A percentile compares a stretch with the other conserved stretches of the same genome.
These are phyloP conservation scores for Lepidochrysops patricia DNA, from an alignment of 2,888 invertebrate genomes.

Conservation along the genomic window DNA sequence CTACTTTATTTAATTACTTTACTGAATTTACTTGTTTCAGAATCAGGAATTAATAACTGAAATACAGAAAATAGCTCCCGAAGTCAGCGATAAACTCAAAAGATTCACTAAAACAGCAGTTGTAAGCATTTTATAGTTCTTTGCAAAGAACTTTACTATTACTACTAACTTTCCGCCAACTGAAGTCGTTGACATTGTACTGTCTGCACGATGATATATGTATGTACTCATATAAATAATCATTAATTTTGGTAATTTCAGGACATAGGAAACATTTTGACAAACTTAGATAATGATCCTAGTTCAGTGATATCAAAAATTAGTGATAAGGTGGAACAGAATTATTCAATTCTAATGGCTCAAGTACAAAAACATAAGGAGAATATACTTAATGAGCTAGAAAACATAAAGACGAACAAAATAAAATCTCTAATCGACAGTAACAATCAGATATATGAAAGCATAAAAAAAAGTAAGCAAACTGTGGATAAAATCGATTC, in stretches of 20 bases:
- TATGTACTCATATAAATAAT: too few species aligned
- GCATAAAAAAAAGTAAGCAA: constrained; percentile 41
- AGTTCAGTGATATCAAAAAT: constrained; percentile 36
- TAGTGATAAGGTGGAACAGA: constrained; percentile 56
- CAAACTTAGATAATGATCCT: constrained; percentile 46
- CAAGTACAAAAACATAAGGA: constrained; percentile 69
- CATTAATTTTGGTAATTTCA: constrained; percentile 33
- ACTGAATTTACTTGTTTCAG: constrained; percentile 39
- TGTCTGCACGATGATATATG: too few species aligned
- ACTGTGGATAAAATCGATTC: constrained; percentile 24
- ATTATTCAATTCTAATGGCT: constrained; percentile 68
- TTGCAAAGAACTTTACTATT: background rate
- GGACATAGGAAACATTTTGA: constrained; percentile 55
- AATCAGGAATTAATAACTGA: constrained; percentile 46
- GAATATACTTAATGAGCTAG: constrained; percentile 46
- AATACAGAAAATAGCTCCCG: constrained; percentile 40
- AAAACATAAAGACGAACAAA: constrained; percentile 41
- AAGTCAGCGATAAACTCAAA: constrained; percentile 53
- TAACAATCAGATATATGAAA: constrained; percentile 37
- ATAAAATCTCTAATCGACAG: constrained; percentile 43
- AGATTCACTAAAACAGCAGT: constrained; percentile 62
- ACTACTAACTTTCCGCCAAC: too few species aligned
- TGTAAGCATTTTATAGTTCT: constrained; percentile 36
- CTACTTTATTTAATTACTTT: too few species aligned
- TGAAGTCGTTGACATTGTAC: too few species aligned